phyloP scores from a whole-genome alignment of 2,888 invertebrate species.

The Gisinianus flammeolus region DNA sequence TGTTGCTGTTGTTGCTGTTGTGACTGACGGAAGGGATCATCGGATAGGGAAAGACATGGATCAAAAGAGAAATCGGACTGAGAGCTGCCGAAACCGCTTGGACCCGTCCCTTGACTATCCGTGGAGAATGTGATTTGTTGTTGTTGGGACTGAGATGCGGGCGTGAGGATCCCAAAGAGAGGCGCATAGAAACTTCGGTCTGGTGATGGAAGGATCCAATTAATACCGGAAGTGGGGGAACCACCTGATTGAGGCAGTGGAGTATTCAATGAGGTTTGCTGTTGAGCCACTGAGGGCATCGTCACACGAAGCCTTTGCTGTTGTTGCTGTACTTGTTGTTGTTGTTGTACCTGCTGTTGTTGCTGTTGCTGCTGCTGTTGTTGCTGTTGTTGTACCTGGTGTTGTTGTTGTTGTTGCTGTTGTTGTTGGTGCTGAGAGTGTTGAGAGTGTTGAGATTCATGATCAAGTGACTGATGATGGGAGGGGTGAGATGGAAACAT shows the following conservation, averaged over 20 bases:
- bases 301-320: constrained; percentile 57
- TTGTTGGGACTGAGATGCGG: constrained; percentile 59
- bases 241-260: constrained; percentile 64
- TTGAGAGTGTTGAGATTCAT: constrained; percentile 63
- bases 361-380: constrained; percentile 60
- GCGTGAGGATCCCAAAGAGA: constrained; percentile 70
- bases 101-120: constrained; percentile 53
- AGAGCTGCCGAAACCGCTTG: constrained; percentile 52
- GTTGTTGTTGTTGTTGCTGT: constrained; percentile 60
- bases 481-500: constrained; percentile 58
- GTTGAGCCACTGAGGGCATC: constrained; percentile 64
- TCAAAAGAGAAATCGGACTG: constrained; percentile 58
- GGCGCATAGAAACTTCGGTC: constrained; percentile 72
- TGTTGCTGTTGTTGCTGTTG: constrained; percentile 49
- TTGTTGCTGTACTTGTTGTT: constrained; percentile 60
- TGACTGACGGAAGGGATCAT: constrained; percentile 58
- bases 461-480: constrained; percentile 57
- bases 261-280: constrained; percentile 67
- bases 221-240: constrained; percentile 65
- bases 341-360: constrained; percentile 61
- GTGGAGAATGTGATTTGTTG: constrained; percentile 60
- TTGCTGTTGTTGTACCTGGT: constrained; percentile 53
- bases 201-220: constrained; percentile 75
- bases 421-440: constrained; percentile 62
- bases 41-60: constrained; percentile 55